Evolutionary conservation across 2,113 vertebrate genomes (phyloP), one percentile per base, ranked within the genome.

Genomic region (Solea solea): DNA sequence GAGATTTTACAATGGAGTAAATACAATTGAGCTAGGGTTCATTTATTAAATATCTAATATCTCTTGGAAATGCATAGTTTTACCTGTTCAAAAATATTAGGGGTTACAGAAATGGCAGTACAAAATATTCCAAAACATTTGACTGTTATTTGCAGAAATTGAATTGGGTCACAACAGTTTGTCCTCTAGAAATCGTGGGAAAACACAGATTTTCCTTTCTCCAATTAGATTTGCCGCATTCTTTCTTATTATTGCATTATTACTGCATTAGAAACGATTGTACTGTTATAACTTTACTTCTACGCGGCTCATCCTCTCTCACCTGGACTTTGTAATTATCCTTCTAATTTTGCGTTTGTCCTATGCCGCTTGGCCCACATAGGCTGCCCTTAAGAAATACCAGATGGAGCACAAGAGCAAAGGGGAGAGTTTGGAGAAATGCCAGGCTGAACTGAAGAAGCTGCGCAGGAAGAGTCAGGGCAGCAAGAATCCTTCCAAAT

Each of bases 321-420:
- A 49, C 8, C 15, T 8, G 12, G 54, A 9, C 49, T 27, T 71
- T 68, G 69, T 40, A 59, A 80, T 70, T 67, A 64, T 45, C 6
- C 8, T 57, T 44, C 64, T 76, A 41, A 73, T 68, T 56, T 42
- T 50, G 21, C 69, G 14, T 76, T 61, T 79, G 42, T 68, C 8
- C 42, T 14, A 25, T 74, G 62, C 69, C 71, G 80, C 42, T 74
- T 76, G 57, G 46, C 69, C 53, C n/a, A 64, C 40, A 21, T 90
- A 99, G 98, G 97, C 97, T 28, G 97, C 97, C 0, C 92, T 99
- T 86, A 99, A 99, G 90, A 99, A 99, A 65, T 99, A 99, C 93
- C 98, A 99, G 93, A 88, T 96, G 0, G 97, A 99, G 86, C 96
- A 99, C 83, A 94, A 98, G 91, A 96, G 90, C 94, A 97, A 95